phyloP scores from a whole-genome alignment of 2,797 vertebrate genomes.

The Acanthurus lineatus region DNA sequence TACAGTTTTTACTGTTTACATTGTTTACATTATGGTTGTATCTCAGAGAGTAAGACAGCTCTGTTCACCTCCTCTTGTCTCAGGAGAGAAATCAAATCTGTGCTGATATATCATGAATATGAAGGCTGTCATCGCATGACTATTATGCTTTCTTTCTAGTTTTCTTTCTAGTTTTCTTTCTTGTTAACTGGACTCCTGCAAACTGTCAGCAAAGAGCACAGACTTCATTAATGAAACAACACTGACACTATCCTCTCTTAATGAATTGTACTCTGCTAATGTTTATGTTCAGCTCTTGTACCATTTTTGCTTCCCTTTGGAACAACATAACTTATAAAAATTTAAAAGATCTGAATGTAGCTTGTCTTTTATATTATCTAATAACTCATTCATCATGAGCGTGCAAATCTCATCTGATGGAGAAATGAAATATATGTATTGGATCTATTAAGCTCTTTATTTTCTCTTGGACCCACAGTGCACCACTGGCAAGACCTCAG shows the following conservation, averaged over 20 bases:
- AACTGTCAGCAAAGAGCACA: neutral
- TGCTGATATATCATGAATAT: constrained; percentile 26
- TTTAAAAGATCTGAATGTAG: neutral
- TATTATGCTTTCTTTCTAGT: constrained; percentile 4
- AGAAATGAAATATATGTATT: constrained; percentile 43
- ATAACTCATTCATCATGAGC: constrained; percentile 17
- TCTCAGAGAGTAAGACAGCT: neutral
- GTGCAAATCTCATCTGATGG: constrained; percentile 24
- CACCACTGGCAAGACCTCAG: constrained; percentile 52
- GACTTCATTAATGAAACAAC: constrained; percentile 31
- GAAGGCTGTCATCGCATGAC: constrained; percentile 17
- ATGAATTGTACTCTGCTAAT: constrained; percentile 1
- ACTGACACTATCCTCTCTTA: neutral
- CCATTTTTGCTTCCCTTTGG: neutral
- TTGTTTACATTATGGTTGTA: neutral
- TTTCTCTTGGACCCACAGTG: constrained; percentile 61
- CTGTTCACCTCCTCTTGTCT: neutral
- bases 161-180: constrained; percentile 5
- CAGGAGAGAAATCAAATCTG: neutral
- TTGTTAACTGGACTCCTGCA: constrained; percentile 16
- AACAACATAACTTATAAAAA: neutral
- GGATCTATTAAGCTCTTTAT: constrained; percentile 53
- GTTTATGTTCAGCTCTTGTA: too few species aligned
- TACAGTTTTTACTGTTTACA: too few species aligned
- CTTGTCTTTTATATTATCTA: constrained; percentile 12